A percentile compares a stretch with the other conserved stretches of the same genome.
Evolutionary conservation across 64 coral and sea anemone species (phyloP).

Genomic region (Platygyra sinensis): DNA sequence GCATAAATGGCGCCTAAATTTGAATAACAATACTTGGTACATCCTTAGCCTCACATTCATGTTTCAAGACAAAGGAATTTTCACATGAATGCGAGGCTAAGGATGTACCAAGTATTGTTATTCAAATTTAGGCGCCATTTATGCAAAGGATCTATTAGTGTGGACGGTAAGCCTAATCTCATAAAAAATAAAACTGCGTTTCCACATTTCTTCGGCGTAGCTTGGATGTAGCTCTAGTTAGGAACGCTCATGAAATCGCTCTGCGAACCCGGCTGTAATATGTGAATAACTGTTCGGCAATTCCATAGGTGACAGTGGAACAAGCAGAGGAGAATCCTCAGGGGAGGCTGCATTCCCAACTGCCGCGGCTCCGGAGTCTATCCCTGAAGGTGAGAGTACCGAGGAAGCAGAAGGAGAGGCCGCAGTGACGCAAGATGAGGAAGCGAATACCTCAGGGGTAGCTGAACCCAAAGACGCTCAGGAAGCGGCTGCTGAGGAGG

Average conservation of each 20-base stretch:
- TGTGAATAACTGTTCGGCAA: not conserved
- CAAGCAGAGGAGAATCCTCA: not conserved
- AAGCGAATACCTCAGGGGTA: not conserved
- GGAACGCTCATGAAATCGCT: not conserved
- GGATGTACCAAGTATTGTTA: too few species aligned
- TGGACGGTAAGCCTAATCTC: too few species aligned
- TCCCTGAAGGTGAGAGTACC: not conserved
- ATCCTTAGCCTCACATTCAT: too few species aligned
- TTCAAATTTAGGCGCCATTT: too few species aligned
- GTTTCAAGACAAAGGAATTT: too few species aligned
- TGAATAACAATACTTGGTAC: too few species aligned
- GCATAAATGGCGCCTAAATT: too few species aligned
- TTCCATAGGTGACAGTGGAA: not conserved
- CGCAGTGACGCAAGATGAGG: not conserved
- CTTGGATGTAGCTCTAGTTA: not conserved
- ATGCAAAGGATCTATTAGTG: too few species aligned
- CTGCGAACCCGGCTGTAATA: not conserved
- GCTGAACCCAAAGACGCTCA: not conserved
- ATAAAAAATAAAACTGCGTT: too few species aligned
- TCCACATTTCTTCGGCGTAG: too few species aligned
- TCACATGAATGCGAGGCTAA: too few species aligned
- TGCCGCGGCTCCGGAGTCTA: not conserved
- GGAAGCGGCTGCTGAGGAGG: not conserved
- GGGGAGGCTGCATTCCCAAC: not conserved
- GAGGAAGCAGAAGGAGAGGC: not conserved